These are phyloP conservation scores for Epsilonema sp. DNA, from an alignment of 2,888 invertebrate genomes.

Conservation along the genomic window DNA sequence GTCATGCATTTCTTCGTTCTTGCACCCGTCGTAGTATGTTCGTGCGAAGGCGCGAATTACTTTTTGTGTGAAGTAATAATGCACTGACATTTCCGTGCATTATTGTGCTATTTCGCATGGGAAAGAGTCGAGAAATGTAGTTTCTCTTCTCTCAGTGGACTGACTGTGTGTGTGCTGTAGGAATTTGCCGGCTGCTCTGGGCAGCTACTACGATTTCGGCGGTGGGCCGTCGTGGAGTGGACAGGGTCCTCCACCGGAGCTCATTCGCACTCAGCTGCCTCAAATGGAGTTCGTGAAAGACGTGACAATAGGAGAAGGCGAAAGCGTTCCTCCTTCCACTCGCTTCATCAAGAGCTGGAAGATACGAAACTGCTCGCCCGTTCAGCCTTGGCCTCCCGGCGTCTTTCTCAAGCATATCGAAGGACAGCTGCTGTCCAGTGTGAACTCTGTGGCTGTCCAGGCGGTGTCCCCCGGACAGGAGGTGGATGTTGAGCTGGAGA, in stretches of 20 bases:
- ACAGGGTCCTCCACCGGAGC: background rate
- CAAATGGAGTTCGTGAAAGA: constrained; percentile 54
- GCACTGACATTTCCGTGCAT: too few relatives aligned
- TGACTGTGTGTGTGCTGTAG: constrained; percentile 37
- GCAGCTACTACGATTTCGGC: constrained; percentile 73
- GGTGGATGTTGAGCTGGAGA: constrained; percentile 52
- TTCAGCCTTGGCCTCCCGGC: constrained; percentile 59
- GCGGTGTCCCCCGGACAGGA: constrained; percentile 54
- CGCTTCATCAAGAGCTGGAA: constrained; percentile 71
- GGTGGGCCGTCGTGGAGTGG: too few relatives aligned
- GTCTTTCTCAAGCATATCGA: constrained; percentile 53
- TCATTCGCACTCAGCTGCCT: constrained; percentile 15
- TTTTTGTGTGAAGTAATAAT: too few relatives aligned
- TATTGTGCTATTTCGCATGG: too few relatives aligned
- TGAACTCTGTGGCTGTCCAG: constrained; percentile 43
- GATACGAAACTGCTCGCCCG: constrained; percentile 60
- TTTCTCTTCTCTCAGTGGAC: background rate
- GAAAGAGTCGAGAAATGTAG: background rate
- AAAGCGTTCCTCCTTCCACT: constrained; percentile 49
- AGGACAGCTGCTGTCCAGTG: constrained; percentile 44
- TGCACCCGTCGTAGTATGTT: too few relatives aligned
- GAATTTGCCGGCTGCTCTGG: constrained; percentile 88
- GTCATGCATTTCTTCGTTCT: too few relatives aligned
- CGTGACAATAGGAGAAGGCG: constrained; percentile 53
- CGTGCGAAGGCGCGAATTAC: too few relatives aligned